Evolutionary conservation across 2,888 invertebrate species (phyloP), one percentile per base, ranked within the genome.

Genomic region (Platypus cylindrus): DNA sequence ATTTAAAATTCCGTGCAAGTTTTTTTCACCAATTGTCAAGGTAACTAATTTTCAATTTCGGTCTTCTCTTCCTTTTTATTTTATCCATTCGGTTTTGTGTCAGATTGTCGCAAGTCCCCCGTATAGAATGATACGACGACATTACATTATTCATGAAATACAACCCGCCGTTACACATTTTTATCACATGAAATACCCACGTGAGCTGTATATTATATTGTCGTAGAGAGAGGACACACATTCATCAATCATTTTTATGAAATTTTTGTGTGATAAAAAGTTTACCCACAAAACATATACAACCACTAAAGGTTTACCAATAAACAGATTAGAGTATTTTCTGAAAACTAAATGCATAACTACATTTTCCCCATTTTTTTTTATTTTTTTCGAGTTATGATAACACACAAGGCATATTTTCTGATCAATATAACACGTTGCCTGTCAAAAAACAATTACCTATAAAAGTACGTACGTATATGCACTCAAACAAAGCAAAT

Each of bases 131-230:
- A n/a, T n/a, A n/a, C n/a, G n/a, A n/a, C 51, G 50, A 56, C 53
- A 55, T 49, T 61, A 60, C 61, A 61, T 61, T 60, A 61, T 61
- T 61, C 61, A 61, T 61, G 59, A 60, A 59, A 57, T 50, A 37
- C 30, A 43, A 34, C 37, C 42, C 18, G 31, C 26, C 36, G 36
- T 36, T 36, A 35, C 41, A 41, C 33, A 38, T 38, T 41, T 41
- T 41, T 41, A 41, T 41, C 41, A 36, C 35, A 38, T 29, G 37
- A 41, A 38, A 38, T 41, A 41, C 40, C 15, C 43, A 43, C 43
- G 43, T 43, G 43, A 43, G 43, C 40, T 43, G 43, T 43, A 37
- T 43, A 43, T 43, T 39, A 43, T 43, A 43, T 43, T 36, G 40
- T 40, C 32, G 30, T n/a, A n/a, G 26, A 32, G 37, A 38, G 36